Base-by-base conservation (phyloP, 2,888 invertebrate species). In the Ceraclea dissimilis region DNA sequence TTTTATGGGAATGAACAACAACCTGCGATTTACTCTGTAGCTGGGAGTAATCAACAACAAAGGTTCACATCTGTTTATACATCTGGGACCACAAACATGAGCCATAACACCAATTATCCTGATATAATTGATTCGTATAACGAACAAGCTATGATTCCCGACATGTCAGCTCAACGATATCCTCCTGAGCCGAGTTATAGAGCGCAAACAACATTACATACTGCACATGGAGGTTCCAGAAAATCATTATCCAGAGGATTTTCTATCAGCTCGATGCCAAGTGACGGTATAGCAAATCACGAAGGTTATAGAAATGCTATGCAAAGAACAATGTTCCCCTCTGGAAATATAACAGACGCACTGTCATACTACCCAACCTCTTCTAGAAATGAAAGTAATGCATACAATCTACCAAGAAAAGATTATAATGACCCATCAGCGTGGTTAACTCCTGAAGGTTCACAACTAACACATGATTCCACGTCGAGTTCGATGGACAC, bases 291-390 rank as follows among this genome's bases (percentile, higher is more conserved):
- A 67, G 67, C 81, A 66, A 79, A 84, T 61, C 75, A 85, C 65
- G 85, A 86, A 52, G 76, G 74, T 16, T 85, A 83, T 66, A 86
- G 85, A 71, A 74, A 75, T 43, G 78, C 80, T 1, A 78, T 81
- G 70, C 82, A 84, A 66, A 78, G 86, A 55, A 76, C 82, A 31
- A 84, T 82, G 73, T 87, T 85, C 66, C 86, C 87, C 43, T 80
- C 84, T 1, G 83, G 86, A 2, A 83, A 80, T 67, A 79, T 91
- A 20, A 90, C 88, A 0, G 90, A 91, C 68, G 88, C 89, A 13
- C 72, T 91, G 6, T 86, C 87, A 1, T 91, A 89, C 65, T 91
- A 91, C 69, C 90, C 90, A 1, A 86, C 86, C 1, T 85, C 83
- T 33, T 80, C 78, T 51, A 71, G 82, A 61, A 82, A 83, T 63